phyloP scores from a whole-genome alignment of 2,113 vertebrate species.

The Pardalotus punctatus region DNA sequence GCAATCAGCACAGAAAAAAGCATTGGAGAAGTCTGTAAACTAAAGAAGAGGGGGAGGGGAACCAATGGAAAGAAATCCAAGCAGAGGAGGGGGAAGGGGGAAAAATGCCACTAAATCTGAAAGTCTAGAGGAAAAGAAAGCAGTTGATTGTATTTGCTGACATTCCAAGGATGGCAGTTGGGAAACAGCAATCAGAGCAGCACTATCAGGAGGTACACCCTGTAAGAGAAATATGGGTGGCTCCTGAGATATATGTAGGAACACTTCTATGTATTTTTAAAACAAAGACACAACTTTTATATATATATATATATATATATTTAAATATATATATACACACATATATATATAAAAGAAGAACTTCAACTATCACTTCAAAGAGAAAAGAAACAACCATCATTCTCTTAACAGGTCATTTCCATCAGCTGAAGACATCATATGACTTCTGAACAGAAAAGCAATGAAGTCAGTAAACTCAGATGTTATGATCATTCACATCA shows the following conservation, averaged over 20 bases:
- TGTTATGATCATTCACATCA: background rate
- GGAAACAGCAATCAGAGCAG: background rate
- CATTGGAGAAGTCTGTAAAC: conserved; percentile 31
- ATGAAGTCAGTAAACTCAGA: background rate
- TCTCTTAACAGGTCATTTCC: background rate
- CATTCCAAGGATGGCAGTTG: conserved; percentile 1
- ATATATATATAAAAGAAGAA: background rate
- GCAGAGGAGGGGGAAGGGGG: background rate
- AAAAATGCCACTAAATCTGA: background rate
- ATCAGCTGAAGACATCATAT: background rate
- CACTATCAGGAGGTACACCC: background rate
- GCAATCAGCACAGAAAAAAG: conserved; percentile 38
- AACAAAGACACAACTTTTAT: background rate
- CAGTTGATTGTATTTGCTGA: conserved; percentile 25
- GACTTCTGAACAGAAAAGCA: background rate
- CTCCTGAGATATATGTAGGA: background rate
- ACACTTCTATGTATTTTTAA: background rate
- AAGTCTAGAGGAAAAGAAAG: conserved; percentile 11
- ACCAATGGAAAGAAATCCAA: conserved; percentile 14
- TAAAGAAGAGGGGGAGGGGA: conserved; percentile 10
- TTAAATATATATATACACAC: too few species aligned
- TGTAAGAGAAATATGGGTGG: background rate
- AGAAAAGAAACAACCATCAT: background rate
- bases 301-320: background rate
- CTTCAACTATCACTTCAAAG: background rate